A percentile compares a stretch with the other conserved stretches of the same genome.
These are phyloP conservation scores for Reinhardtius hippoglossoides DNA, from an alignment of 2,113 vertebrate genomes.

Conservation along the genomic window DNA sequence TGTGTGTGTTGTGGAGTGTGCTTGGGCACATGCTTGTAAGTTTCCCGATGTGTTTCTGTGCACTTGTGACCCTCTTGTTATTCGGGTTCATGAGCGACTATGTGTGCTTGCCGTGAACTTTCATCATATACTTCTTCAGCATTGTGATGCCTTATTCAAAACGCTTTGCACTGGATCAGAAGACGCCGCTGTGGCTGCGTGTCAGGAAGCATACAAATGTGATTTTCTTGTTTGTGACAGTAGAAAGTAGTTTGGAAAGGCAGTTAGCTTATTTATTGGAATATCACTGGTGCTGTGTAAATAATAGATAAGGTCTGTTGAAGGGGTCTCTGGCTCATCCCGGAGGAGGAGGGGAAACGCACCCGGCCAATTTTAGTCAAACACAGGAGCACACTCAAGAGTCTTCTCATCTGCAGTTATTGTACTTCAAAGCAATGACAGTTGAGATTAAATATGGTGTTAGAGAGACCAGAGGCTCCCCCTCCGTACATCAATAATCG, in stretches of 20 bases:
- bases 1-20: constrained; percentile 3
- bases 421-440: constrained; percentile 69
- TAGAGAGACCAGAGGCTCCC: constrained; percentile 21
- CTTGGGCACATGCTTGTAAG: background rate
- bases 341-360: constrained; percentile 44
- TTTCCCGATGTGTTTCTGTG: background rate
- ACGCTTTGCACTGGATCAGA: constrained; percentile 55
- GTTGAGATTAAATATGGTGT: constrained; percentile 59
- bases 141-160: constrained; percentile 46
- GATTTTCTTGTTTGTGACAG: constrained; percentile 53
- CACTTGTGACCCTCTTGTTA: background rate
- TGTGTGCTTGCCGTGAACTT: constrained; percentile 16
- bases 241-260: constrained; percentile 50
- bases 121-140: constrained; percentile 29
- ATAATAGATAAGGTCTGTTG: constrained; percentile 64
- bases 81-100: constrained; percentile 13
- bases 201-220: constrained; percentile 33
- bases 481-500: constrained; percentile 9
- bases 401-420: constrained; percentile 60
- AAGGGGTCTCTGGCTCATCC: constrained; percentile 45
- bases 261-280: constrained; percentile 60
- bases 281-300: constrained; percentile 54
- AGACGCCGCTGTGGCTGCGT: constrained; percentile 20
- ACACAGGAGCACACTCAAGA: constrained; percentile 50
- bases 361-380: constrained; percentile 40